Conservation (phyloP, 2,113 vertebrate species). For the Pluvianellus socialis region DNA sequence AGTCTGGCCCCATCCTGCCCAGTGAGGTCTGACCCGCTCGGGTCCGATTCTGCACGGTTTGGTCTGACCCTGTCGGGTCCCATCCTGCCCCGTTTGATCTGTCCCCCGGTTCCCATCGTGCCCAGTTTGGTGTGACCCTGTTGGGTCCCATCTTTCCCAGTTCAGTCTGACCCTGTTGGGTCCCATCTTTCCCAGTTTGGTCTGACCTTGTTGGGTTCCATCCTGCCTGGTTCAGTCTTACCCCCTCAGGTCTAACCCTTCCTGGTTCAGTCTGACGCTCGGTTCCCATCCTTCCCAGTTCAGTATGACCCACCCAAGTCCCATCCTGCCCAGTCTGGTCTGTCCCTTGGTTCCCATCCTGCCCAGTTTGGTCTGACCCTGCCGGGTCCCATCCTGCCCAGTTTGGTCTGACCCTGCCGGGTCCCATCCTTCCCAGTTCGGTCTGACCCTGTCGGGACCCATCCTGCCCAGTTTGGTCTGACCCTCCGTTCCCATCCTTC, state of each 20-base stretch:
- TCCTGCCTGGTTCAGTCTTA: background rate
- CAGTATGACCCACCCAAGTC: background rate
- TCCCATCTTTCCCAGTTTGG: background rate
- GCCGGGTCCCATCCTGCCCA: background rate
- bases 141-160: background rate
- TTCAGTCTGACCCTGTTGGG: too few species aligned
- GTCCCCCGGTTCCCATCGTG: background rate
- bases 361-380: background rate
- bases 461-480: background rate
- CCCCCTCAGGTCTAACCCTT: too few species aligned
- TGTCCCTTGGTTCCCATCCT: background rate
- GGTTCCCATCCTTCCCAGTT: background rate
- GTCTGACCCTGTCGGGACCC: background rate
- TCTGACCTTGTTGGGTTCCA: background rate
- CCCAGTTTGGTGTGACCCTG: too few species aligned
- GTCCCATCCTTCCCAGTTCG: background rate
- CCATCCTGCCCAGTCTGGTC: background rate
- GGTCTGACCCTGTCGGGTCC: background rate
- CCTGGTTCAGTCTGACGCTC: background rate
- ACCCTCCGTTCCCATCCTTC: too few species aligned
- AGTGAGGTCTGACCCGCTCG: background rate
- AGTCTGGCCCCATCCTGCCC: background rate
- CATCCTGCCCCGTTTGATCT: background rate
- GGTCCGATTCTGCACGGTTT: background rate
- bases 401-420: background rate